Evolutionary conservation across 2,888 invertebrate genomes (phyloP), one percentile per base, ranked within the genome.

Genomic region (Yponomeuta plumbellus): DNA sequence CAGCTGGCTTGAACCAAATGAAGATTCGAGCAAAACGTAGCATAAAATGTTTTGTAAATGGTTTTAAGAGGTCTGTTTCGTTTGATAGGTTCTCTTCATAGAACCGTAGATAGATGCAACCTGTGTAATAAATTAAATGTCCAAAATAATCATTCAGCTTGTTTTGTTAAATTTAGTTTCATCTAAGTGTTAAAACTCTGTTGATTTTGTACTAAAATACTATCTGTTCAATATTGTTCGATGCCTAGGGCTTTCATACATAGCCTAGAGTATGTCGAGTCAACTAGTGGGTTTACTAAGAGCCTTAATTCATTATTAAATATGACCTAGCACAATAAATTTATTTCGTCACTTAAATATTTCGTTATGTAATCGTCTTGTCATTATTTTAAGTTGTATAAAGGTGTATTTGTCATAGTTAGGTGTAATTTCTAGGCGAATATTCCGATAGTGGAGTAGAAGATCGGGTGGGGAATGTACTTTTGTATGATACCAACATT

Each of bases 361-460:
- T 87, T 84, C 20, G 44, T 76, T 84, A 88, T 88, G 83, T 85
- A 80, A 80, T 83, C 84, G 86, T 90, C 90, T 91, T 88, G 90
- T 91, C 90, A 91, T 88, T 91, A 91, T 84, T 85, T 87, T 91
- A 90, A 90, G 90, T 88, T 90, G 88, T 90, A 88, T 86, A 90
- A 89, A 89, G 40, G 58, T 65, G 52, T 67, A 65, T 63, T 65
- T 62, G 61, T 58, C 67, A 61, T 63, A 66, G 40, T 52, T 64
- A 39, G 61, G 58, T 44, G 63, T 64, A 40, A 61, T 64, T 13
- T 68, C 44, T 66, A 22, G 64, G 64, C 67, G 65, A 65, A 64
- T 63, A 64, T 65, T 22, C 8, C 23, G 63, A 62, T 66, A 63
- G 69, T 67, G 67, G 61, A 62, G 58, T 67, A 66, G 64, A n/a